phyloP scores from a whole-genome alignment of 2,113 vertebrate species.

The Rhinichthys klamathensis region DNA sequence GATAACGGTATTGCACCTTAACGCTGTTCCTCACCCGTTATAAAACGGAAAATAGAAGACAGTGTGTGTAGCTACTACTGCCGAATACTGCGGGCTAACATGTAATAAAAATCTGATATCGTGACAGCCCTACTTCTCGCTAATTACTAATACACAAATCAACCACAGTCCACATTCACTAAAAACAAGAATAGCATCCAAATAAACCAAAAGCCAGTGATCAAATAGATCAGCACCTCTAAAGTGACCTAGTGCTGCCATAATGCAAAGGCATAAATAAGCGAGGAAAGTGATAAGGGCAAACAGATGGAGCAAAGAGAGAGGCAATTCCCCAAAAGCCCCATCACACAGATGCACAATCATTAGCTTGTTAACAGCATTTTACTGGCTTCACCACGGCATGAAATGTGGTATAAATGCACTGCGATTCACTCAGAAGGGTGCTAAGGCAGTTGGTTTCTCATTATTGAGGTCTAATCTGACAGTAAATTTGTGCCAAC shows the following conservation, averaged over 20 bases:
- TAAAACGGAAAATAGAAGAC: not conserved
- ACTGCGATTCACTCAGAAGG: not conserved
- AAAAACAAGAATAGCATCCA: not conserved
- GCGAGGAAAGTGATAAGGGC: constrained; percentile 20
- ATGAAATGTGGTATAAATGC: constrained; percentile 50
- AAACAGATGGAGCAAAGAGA: not conserved
- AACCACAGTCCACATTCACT: not conserved
- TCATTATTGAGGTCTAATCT: constrained; percentile 6
- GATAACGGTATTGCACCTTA: not conserved
- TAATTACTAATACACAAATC: not conserved
- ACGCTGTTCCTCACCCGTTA: not conserved
- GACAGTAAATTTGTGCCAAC: not conserved
- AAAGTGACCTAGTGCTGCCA: not conserved
- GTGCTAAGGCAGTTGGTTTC: not conserved
- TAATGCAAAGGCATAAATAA: not conserved
- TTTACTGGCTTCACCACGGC: not conserved
- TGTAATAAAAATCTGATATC: not conserved
- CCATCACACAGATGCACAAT: constrained; percentile 30
- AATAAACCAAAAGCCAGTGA: not conserved
- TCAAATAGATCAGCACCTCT: not conserved
- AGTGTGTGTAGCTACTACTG: not conserved
- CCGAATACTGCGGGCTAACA: no score
- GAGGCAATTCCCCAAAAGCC: constrained; percentile 23
- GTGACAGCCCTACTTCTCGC: not conserved
- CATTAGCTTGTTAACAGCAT: constrained; percentile 40